Evolutionary conservation across 2,113 vertebrate genomes (phyloP).

Genomic region (Myotis yumanensis): DNA sequence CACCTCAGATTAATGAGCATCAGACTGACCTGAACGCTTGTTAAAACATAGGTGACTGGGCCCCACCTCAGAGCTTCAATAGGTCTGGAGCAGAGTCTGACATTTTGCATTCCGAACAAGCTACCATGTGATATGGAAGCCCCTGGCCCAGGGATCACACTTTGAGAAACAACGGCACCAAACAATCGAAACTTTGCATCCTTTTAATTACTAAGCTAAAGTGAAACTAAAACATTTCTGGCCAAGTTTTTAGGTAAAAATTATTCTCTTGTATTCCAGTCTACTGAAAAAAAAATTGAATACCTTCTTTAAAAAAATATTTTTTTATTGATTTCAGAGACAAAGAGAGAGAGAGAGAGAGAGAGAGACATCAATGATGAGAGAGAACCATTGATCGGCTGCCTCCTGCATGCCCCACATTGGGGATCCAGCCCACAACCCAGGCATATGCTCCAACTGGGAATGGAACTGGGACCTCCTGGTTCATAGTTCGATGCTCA

Average conservation of each 20-base stretch:
- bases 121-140: not conserved
- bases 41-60: not conserved
- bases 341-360: too few species aligned
- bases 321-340: too few species aligned
- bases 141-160: not conserved
- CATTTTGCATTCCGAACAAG: not conserved
- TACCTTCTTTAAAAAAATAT: not conserved
- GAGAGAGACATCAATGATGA: too few species aligned
- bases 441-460: too few species aligned
- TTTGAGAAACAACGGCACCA: not conserved
- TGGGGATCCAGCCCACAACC: too few species aligned
- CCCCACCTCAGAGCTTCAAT: not conserved
- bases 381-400: too few species aligned
- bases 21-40: not conserved
- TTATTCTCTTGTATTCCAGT: not conserved
- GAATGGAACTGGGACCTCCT: too few species aligned
- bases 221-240: not conserved
- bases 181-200: not conserved
- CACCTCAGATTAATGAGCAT: not conserved
- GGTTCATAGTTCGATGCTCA: too few species aligned
- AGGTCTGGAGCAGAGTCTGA: not conserved
- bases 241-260: constrained; percentile 26
- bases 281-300: not conserved
- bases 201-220: not conserved
- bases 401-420: too few species aligned